phyloP scores from a whole-genome alignment of 2,113 vertebrate genomes.

The Enhydra lutris region DNA sequence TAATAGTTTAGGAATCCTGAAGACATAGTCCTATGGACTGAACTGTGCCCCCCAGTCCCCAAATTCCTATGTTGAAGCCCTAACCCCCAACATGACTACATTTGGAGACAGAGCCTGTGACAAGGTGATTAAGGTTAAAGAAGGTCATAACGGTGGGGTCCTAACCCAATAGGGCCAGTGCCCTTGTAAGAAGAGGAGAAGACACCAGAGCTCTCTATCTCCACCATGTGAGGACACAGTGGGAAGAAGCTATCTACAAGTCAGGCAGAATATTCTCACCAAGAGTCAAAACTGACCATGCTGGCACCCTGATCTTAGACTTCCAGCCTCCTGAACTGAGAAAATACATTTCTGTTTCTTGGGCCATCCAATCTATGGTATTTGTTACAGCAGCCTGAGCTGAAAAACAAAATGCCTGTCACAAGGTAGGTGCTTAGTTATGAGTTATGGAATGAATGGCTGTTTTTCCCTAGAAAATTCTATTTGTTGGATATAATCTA shows the following conservation, averaged over 20 bases:
- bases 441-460: background rate
- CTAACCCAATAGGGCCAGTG: background rate
- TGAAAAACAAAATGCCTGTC: conserved; percentile 20
- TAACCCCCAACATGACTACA: background rate
- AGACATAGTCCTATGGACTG: background rate
- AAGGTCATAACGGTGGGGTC: background rate
- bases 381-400: background rate
- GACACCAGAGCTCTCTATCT: background rate
- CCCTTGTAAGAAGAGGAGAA: background rate
- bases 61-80: background rate
- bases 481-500: conserved; percentile 18
- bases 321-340: background rate
- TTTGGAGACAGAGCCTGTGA: background rate
- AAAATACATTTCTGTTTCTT: background rate
- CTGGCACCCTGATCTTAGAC: background rate
- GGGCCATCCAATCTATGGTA: background rate
- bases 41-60: background rate
- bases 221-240: background rate
- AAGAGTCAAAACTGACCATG: background rate
- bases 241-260: background rate
- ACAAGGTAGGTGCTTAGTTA: background rate
- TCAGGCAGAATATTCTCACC: background rate
- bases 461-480: conserved; percentile 20
- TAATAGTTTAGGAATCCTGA: background rate
- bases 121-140: background rate